Base-by-base conservation (phyloP, 2,888 invertebrate species). In the Escarpia spicata region DNA sequence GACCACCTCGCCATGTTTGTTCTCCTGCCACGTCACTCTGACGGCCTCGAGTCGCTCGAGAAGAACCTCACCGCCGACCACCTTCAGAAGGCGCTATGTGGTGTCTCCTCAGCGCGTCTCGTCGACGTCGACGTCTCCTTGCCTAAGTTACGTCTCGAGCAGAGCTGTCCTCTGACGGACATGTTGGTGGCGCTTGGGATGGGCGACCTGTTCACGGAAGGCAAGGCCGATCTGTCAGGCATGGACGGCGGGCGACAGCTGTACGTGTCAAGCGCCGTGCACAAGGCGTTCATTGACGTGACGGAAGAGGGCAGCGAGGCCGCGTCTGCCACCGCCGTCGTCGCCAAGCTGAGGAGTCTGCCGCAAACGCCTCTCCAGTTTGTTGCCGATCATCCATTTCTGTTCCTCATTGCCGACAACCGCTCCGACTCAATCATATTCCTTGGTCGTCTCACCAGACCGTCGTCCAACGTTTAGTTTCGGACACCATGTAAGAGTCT, bases 241-340 rank as follows among this genome's bases (percentile, higher is more conserved):
- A 95, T 96, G 93, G 94, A 94, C 45, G 93, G 94, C 8, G 93
- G 93, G 0, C 93, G 93, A 37, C 92, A 94, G 26, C 90, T 95
- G 45, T 95, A 93, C 93, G 94, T 96, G 6, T 95, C 95, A 8
- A 93, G 95, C 52, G 95, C 95, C 3, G 92, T 95, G 12, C 96
- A 96, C 93, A 95, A 96, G 93, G 96, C 96, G 10, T 95, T 95
- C 93, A 94, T 96, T 44, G 95, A 96, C 92, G 96, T 96, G 0
- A 95, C 95, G 92, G 96, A 96, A 93, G 95, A 96, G 92, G 96
- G 96, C 0, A 95, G 95, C 2, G 96, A 96, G 92, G 96, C 96
- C 4, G 96, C 96, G 52, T 3, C 52, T 2, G 52, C 52, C 52
- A 52, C 0, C 52, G 52, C 52, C 52, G 52, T 52, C 52, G 52